These are phyloP conservation scores for Colletes latitarsis DNA, from an alignment of 1,140 invertebrate genomes.

Conservation along the genomic window DNA sequence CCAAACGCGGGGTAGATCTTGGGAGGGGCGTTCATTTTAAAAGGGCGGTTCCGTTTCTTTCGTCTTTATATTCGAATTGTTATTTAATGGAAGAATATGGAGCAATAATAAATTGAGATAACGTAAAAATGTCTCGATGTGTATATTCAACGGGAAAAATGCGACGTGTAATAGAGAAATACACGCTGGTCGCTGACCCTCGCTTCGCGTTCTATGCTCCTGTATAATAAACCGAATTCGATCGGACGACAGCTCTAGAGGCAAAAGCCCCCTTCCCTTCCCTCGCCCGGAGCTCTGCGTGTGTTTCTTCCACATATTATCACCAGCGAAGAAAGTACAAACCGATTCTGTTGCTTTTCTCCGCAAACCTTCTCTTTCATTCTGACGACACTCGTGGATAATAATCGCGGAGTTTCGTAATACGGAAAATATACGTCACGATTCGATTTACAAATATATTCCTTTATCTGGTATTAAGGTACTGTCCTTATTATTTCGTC, in stretches of 20 bases:
- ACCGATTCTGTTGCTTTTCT: neutral
- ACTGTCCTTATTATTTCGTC: no score
- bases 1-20: no score
- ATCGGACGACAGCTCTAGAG: conserved; percentile 65
- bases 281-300: conserved; percentile 43
- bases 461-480: neutral
- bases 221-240: conserved; percentile 81
- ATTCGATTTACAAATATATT: neutral
- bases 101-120: no score
- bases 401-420: neutral
- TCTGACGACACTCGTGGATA: neutral
- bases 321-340: conserved; percentile 31
- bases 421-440: neutral
- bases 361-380: neutral
- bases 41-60: no score
- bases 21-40: neutral
- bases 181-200: conserved; percentile 78
- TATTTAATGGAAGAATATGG: no score
- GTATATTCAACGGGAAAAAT: conserved; percentile 1
- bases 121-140: no score
- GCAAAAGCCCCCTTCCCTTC: conserved; percentile 44
- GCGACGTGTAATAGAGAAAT: conserved; percentile 68
- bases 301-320: conserved; percentile 37
- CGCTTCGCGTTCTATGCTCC: conserved; percentile 69
- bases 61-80: no score